Base-by-base conservation (phyloP, 2,888 invertebrate species). In the Pseudeuparius sepicola region DNA sequence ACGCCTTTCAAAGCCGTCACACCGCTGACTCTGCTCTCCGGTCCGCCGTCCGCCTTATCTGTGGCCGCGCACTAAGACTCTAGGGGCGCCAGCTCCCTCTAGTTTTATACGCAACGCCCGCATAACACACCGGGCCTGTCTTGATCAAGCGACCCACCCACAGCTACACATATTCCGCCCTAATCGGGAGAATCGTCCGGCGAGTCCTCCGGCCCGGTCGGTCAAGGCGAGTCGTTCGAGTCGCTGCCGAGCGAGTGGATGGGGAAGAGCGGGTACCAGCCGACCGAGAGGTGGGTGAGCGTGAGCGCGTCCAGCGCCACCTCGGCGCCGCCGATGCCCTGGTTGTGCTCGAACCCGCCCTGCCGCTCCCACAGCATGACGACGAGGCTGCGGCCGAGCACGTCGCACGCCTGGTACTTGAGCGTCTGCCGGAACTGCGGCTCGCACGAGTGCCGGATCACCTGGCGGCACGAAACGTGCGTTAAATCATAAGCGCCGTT, bases 361-460 rank as follows among this genome's bases (percentile, higher is more conserved):
- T 86, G 85, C 40, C 84, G 76, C 56, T 90, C 88, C 90, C 92
- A 93, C 30, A 93, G 72, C 83, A 89, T 89, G 34, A 90, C 86
- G 3, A 43, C 77, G 45, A 92, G 70, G 42, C 82, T 82, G 36
- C 90, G 75, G 1, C 83, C 83, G 14, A 82, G 70, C 1, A 80
- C 78, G 56, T 85, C 83, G 51, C 74, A 75, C 10, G 78, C 75
- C 66, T 78, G 78, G 63, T 93, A 93, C 55, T 85, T 84, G 46
- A 93, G 74, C 18, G 85, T 89, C 61, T 90, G 89, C 37, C 84
- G 77, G 65, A 82, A 93, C 52, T 83, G 75, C 4, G 92, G 92
- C 56, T 87, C 85, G 36, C 77, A 76, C 31, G 80, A 79, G 54
- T 84, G 84, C 34, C 84, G 74, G 12, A 84, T n/a, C 20, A 7